Conservation (phyloP, 2,797 vertebrate species). For the Mionectes olivaceus region DNA sequence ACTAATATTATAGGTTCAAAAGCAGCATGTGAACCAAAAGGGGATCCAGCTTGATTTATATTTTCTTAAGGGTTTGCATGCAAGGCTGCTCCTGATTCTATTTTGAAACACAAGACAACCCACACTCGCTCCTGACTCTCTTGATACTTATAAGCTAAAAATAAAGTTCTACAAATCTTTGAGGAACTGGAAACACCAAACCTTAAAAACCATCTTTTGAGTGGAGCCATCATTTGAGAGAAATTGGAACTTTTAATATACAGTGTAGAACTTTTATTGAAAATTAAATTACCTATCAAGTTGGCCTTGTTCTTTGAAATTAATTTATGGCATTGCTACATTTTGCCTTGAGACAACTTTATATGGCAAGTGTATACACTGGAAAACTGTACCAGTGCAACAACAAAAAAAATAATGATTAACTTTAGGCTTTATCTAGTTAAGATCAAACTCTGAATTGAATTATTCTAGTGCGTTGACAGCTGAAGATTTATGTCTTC, state of each 20-base stretch:
- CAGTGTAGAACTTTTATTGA: neutral
- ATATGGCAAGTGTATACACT: neutral
- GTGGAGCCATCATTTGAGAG: neutral
- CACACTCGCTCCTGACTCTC: neutral
- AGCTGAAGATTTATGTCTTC: slow-evolving; percentile 71
- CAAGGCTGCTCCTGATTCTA: neutral
- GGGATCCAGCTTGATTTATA: neutral
- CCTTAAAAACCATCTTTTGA: neutral
- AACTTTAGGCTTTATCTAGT: slow-evolving; percentile 49
- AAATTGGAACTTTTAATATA: neutral
- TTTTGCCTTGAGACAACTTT: slow-evolving; percentile 19
- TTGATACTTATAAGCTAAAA: neutral
- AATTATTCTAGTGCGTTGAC: slow-evolving; percentile 62
- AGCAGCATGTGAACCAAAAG: neutral
- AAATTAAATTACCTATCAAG: neutral
- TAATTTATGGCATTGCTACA: neutral
- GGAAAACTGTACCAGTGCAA: neutral
- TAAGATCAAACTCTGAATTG: slow-evolving; percentile 52
- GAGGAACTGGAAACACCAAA: neutral
- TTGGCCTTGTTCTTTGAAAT: neutral
- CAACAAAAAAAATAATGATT: slow-evolving; percentile 12
- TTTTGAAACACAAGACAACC: neutral
- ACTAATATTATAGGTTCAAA: neutral
- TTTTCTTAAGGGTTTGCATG: neutral
- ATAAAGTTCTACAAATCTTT: neutral